These are phyloP conservation scores for Hypanus sabinus DNA, from an alignment of 2,113 vertebrate species.

Conservation along the genomic window DNA sequence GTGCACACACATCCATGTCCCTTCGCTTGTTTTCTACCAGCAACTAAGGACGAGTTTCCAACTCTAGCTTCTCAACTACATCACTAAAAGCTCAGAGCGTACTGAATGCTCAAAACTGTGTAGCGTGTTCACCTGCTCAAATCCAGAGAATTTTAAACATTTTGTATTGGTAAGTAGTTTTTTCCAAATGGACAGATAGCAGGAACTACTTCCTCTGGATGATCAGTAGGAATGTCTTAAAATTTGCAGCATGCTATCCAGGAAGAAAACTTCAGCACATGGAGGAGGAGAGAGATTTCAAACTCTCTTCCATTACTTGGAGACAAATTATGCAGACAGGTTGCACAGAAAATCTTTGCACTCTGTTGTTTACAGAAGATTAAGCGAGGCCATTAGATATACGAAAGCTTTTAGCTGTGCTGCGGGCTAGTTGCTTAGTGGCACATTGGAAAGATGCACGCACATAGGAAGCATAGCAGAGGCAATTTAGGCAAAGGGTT, in stretches of 20 bases:
- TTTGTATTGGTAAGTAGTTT: background rate
- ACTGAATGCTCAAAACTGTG: no score
- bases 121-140: background rate
- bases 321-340: background rate
- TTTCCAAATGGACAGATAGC: background rate
- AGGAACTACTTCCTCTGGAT: background rate
- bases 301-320: background rate
- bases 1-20: no score
- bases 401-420: background rate
- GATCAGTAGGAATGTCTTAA: background rate
- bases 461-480: no score
- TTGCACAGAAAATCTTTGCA: background rate
- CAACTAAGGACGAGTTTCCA: no score
- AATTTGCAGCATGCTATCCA: background rate
- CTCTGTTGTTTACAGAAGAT: background rate
- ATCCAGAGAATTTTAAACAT: background rate
- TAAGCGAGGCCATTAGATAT: background rate
- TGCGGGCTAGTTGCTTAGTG: background rate
- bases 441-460: no score
- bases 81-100: background rate
- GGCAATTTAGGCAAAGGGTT: no score
- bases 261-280: background rate
- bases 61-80: background rate
- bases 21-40: no score
- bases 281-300: background rate